These are phyloP conservation scores for Eilema depressum DNA, from an alignment of 2,888 invertebrate species.

Conservation along the genomic window DNA sequence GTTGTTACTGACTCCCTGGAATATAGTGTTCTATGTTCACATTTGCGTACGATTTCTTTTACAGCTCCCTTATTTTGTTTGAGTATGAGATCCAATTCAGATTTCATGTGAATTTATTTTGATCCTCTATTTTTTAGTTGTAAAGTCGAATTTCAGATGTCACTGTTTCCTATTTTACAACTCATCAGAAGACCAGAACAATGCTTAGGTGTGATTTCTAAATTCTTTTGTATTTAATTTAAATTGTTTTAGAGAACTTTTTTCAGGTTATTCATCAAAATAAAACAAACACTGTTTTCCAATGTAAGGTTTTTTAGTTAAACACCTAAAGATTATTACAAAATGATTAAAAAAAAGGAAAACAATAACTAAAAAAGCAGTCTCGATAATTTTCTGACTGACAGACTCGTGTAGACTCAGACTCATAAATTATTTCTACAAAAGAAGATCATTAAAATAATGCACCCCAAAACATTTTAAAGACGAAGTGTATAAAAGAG, in stretches of 20 bases:
- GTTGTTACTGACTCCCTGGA: constrained; percentile 65
- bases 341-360: neutral
- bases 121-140: neutral
- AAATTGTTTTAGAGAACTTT: neutral
- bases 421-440: constrained; percentile 7
- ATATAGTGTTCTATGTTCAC: constrained; percentile 65
- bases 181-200: neutral
- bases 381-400: neutral
- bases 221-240: neutral
- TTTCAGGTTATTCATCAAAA: no score
- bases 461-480: constrained; percentile 15
- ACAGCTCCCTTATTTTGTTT: constrained; percentile 50
- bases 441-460: constrained; percentile 34
- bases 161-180: no score
- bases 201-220: neutral
- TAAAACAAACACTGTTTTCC: no score
- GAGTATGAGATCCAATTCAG: constrained; percentile 27
- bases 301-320: no score
- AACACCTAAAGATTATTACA: neutral
- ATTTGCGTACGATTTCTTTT: constrained; percentile 59
- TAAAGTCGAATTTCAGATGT: neutral
- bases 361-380: neutral
- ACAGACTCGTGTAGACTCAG: neutral
- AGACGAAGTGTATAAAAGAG: constrained; percentile 26
- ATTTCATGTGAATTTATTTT: constrained; percentile 9